Percentiles rank a stretch among this genome's conserved stretches.
These are phyloP conservation scores for Anagyrus pseudococci DNA, from an alignment of 2,888 invertebrate genomes.

Conservation along the genomic window DNA sequence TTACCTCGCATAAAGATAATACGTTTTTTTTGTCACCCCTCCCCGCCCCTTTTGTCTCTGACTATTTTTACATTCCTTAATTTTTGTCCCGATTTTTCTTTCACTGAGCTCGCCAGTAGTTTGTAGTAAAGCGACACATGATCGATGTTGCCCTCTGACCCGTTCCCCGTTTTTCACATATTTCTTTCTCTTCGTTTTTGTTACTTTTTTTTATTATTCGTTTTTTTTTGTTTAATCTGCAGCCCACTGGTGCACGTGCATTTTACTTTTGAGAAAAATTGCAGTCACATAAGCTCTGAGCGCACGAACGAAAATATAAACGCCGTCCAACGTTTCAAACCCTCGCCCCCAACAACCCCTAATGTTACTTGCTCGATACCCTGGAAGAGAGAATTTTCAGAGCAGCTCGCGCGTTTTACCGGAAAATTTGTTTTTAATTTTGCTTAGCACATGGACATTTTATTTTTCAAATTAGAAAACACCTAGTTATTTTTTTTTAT, in stretches of 20 bases:
- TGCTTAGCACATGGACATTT: too few species aligned
- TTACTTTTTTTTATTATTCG: conserved; percentile 29
- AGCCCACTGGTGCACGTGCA: conserved; percentile 36
- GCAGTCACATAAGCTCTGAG: conserved; percentile 28
- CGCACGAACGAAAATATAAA: conserved; percentile 25
- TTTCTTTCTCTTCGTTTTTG: too few species aligned
- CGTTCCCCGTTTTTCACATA: conserved; percentile 10
- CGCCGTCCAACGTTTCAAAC: not conserved
- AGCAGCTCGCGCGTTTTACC: conserved; percentile 46
- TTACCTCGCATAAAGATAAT: conserved; percentile 1
- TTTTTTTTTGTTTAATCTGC: conserved; percentile 30
- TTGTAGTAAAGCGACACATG: conserved; percentile 20
- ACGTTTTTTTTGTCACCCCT: conserved; percentile 17
- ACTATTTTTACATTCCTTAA: conserved; percentile 20
- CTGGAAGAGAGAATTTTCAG: conserved; percentile 48
- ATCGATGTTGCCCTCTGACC: conserved; percentile 2
- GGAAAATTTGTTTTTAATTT: too few species aligned
- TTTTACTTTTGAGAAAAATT: conserved; percentile 21
- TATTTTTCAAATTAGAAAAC: too few species aligned
- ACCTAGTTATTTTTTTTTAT: not conserved
- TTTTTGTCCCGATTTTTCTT: conserved; percentile 16
- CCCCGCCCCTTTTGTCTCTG: conserved; percentile 23
- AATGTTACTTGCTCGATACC: conserved; percentile 28
- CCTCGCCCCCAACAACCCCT: conserved; percentile 7
- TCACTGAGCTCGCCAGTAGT: conserved; percentile 36